phyloP scores from a whole-genome alignment of 2,797 vertebrate genomes.

The Microctenopoma lineatum region DNA sequence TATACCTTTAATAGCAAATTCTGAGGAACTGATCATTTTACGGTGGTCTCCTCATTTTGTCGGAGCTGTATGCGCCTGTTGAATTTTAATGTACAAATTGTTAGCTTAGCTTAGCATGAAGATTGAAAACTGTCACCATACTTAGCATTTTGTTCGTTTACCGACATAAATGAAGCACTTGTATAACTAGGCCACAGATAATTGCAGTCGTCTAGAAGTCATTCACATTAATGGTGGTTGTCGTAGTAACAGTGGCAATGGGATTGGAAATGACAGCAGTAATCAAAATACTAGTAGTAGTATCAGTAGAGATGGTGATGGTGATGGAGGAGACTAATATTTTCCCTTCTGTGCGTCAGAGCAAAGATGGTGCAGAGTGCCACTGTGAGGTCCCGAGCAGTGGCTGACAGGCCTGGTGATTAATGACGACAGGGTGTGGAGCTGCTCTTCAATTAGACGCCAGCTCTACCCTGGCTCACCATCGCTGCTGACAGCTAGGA shows the following conservation, averaged over 20 bases:
- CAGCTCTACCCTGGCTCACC: conserved; percentile 78
- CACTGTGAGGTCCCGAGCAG: conserved; percentile 83
- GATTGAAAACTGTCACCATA: neutral
- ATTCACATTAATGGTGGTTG: neutral
- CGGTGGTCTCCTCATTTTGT: too few relatives aligned
- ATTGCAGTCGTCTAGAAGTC: neutral
- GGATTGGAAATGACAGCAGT: conserved; percentile 24
- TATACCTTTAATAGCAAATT: too few relatives aligned
- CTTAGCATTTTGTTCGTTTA: too few relatives aligned
- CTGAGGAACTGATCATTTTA: too few relatives aligned
- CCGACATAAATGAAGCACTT: neutral
- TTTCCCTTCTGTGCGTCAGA: conserved; percentile 65
- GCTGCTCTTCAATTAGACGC: conserved; percentile 87
- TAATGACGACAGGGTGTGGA: conserved; percentile 88
- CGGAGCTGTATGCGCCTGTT: too few relatives aligned
- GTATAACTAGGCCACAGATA: neutral
- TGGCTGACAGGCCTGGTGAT: conserved; percentile 84
- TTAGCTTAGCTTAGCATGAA: conserved; percentile 13
- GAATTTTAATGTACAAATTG: too few relatives aligned
- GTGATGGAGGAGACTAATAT: conserved; percentile 73
- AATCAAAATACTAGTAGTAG: conserved; percentile 43
- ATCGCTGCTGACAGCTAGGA: conserved; percentile 74
- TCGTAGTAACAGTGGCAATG: conserved; percentile 1
- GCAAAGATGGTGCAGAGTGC: conserved; percentile 65
- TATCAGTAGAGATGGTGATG: conserved; percentile 51